Base-by-base conservation (phyloP, 2,113 vertebrate species). In the Bujurquina vittata region DNA sequence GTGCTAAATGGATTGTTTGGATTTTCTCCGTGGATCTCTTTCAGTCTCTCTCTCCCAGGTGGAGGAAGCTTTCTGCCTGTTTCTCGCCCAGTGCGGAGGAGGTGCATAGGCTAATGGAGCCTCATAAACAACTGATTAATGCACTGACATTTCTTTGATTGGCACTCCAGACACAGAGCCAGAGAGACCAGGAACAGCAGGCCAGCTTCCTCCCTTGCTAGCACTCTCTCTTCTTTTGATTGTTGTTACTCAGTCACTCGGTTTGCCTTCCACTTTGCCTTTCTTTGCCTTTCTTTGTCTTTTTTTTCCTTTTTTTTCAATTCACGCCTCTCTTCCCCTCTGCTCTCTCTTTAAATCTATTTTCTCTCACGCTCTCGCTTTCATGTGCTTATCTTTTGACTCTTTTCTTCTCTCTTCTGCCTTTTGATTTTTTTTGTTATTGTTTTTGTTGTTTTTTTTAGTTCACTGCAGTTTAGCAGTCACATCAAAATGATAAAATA, bases 71-170 rank as follows among this genome's bases (percentile, higher is more conserved):
- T 43, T 86, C 57, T 46, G 81, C 33, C 84, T 77, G 76, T 74
- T 85, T 81, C 79, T 56, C 20, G 77, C 76, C 75, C 69, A n/a
- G 59, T 81, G 87, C 76, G 63, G 69, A 82, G 84, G 81, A 84
- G 77, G 67, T 56, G 35, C 76, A 76, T 60, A 26, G 77, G 59
- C 77, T 80, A 75, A 90, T 83, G 75, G 56, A 90, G 75, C 40
- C 74, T 81, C 86, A 87, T 83, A 87, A 93, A 94, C 88, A 89
- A 33, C 86, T 91, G 88, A 93, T 93, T 93, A 92, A 93, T 89
- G 88, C 86, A 37, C 58, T 92, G 89, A 91, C 91, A 91, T 93
- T 93, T 91, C 84, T 92, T 72, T 91, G 93, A 94, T 89, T 92
- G 93, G 82, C 91, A 91, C 87, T 76, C 31, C 79, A 85, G 73